A percentile compares a stretch with the other conserved stretches of the same genome.
Conservation (phyloP, 2,888 invertebrate genomes). For the Protonemura montana region DNA sequence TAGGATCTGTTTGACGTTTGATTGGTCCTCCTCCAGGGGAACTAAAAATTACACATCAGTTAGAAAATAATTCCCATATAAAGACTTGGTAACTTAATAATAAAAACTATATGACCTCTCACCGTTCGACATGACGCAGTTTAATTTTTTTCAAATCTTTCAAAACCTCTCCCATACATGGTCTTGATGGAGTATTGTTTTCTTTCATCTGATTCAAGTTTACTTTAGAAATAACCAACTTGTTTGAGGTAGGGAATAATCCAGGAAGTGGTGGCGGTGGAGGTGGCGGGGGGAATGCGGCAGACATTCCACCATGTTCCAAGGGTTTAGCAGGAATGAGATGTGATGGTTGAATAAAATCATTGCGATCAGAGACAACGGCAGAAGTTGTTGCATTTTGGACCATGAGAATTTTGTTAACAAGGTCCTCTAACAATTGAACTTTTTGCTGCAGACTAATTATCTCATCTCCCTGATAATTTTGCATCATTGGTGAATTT, state of each 20-base stretch:
- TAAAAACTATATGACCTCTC: background rate
- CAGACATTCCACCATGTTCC: background rate
- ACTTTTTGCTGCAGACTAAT: background rate
- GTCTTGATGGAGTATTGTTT: background rate
- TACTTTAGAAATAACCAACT: background rate
- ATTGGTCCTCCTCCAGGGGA: conserved; percentile 38
- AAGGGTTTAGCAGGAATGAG: background rate
- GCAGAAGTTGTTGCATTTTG: background rate
- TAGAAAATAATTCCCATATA: too few relatives aligned
- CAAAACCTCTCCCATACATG: conserved; percentile 35
- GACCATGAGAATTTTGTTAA: background rate
- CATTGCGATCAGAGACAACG: too few relatives aligned
- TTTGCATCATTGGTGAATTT: background rate
- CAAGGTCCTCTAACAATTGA: background rate
- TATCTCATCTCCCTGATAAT: conserved; percentile 22
- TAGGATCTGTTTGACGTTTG: background rate
- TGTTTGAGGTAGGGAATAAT: background rate
- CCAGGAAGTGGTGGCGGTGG: conserved; percentile 1
- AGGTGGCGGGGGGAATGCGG: conserved; percentile 33
- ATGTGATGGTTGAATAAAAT: too few relatives aligned
- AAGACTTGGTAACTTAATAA: too few relatives aligned
- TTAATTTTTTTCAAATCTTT: conserved; percentile 41
- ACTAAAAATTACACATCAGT: background rate
- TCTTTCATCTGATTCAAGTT: background rate
- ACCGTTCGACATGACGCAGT: conserved; percentile 40